These are phyloP conservation scores for Sebastes elongatus DNA, from an alignment of 2,797 vertebrate species.

Conservation along the genomic window DNA sequence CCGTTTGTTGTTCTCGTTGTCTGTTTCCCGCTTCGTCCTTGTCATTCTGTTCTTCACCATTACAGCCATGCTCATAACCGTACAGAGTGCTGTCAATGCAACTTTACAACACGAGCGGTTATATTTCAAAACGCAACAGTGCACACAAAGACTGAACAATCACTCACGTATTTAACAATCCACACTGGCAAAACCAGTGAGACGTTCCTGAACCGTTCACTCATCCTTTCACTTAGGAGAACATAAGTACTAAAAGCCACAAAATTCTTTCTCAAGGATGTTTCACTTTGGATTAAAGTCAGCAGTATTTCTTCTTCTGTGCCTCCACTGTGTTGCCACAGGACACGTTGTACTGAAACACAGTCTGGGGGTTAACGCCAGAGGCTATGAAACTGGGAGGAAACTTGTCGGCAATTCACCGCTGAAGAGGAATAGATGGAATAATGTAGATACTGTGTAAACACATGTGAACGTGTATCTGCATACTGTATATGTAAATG, in stretches of 20 bases:
- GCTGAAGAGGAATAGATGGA: background rate
- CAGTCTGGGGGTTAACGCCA: background rate
- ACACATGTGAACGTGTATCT: background rate
- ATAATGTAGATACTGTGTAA: background rate
- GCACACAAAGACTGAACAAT: background rate
- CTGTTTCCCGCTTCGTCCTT: slow-evolving; percentile 18
- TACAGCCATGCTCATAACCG: slow-evolving; percentile 23
- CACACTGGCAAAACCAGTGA: background rate
- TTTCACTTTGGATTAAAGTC: slow-evolving; percentile 41
- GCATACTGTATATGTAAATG: background rate
- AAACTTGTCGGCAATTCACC: background rate
- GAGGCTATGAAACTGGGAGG: background rate
- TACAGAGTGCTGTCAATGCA: slow-evolving; percentile 20
- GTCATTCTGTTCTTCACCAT: slow-evolving; percentile 13
- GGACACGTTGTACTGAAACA: background rate
- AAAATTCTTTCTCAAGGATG: slow-evolving; percentile 18
- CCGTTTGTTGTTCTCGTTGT: slow-evolving; percentile 8
- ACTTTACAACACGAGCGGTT: background rate
- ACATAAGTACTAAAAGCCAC: slow-evolving; percentile 5
- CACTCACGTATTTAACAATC: background rate
- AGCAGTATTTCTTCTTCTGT: slow-evolving; percentile 19
- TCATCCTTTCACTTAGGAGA: background rate
- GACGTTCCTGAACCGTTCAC: background rate
- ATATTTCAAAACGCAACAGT: slow-evolving; percentile 4
- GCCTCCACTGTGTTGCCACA: background rate